Conservation (phyloP, 37 sponge, comb jelly and placozoan species). For the Agelas oroides region DNA sequence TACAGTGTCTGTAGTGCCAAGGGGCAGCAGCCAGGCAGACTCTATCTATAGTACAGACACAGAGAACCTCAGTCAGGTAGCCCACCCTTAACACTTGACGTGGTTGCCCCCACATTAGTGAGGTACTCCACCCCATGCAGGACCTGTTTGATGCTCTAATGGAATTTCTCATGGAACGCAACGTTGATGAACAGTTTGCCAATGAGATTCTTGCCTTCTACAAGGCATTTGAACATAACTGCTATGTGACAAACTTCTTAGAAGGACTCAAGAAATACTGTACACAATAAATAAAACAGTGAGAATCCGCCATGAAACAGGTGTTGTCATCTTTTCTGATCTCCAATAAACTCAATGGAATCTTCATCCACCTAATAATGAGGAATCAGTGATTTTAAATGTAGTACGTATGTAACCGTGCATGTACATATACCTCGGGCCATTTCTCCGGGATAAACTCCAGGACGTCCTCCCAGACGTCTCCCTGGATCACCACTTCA, state of each 20-base stretch:
- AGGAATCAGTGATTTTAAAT: too few relatives aligned
- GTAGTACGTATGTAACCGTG: too few relatives aligned
- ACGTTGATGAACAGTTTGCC: constrained; percentile 37
- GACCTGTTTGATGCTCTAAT: constrained; percentile 41
- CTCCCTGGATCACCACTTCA: constrained; percentile 97
- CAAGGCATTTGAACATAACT: constrained; percentile 53
- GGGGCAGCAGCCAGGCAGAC: constrained; percentile 12
- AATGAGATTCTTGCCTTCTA: constrained; percentile 60
- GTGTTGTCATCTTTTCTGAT: constrained; percentile 53
- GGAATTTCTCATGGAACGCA: constrained; percentile 51
- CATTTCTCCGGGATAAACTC: constrained; percentile 84
- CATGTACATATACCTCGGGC: constrained; percentile 88
- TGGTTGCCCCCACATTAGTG: too few relatives aligned
- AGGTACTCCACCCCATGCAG: constrained; percentile 31
- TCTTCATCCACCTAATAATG: constrained; percentile 66
- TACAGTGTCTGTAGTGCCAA: constrained; percentile 52
- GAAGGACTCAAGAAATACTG: constrained; percentile 42
- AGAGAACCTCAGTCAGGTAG: constrained; percentile 32
- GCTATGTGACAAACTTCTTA: constrained; percentile 51
- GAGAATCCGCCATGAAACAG: not conserved
- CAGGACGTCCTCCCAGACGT: constrained; percentile 78
- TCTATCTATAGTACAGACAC: constrained; percentile 46
- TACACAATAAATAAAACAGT: constrained; percentile 4
- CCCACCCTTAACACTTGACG: not conserved
- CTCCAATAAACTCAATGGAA: constrained; percentile 41